Evolutionary conservation across 2,888 invertebrate genomes (phyloP).

Genomic region (Stramonita haemastoma): DNA sequence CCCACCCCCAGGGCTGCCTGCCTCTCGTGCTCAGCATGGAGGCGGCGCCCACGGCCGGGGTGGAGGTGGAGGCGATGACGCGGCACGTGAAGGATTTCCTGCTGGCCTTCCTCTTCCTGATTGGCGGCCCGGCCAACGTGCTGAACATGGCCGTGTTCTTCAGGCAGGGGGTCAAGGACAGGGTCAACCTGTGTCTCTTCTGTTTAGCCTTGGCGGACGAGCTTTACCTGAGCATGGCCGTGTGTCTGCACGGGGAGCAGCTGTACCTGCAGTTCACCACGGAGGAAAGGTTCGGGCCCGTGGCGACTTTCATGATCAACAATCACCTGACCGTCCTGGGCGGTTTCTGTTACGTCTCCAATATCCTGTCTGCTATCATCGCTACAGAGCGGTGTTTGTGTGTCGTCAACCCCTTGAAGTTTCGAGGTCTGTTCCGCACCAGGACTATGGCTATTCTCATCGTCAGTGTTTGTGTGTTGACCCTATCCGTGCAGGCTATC

Average conservation of each 20-base stretch:
- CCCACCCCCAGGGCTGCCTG: background rate
- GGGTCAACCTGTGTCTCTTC: constrained; percentile 22
- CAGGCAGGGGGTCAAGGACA: background rate
- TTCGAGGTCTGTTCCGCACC: background rate
- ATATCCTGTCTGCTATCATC: constrained; percentile 3
- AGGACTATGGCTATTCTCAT: constrained; percentile 6
- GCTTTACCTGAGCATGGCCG: background rate
- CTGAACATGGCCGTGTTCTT: constrained; percentile 17
- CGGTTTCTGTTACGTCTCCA: background rate
- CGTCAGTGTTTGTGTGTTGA: background rate
- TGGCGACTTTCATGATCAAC: background rate
- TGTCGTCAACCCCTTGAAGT: background rate
- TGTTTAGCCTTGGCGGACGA: background rate
- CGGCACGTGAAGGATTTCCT: background rate
- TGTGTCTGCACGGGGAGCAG: background rate
- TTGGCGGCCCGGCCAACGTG: constrained; percentile 15
- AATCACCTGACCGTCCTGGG: background rate
- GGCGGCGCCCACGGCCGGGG: background rate
- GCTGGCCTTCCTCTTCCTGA: background rate
- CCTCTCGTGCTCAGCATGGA: background rate
- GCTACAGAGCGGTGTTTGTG: background rate
- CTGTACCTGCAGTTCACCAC: constrained; percentile 11
- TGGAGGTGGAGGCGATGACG: background rate
- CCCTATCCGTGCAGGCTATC: background rate
- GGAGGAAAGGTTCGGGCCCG: background rate